phyloP scores from a whole-genome alignment of 1,140 invertebrate species.

The Thaumetopoea pityocampa region DNA sequence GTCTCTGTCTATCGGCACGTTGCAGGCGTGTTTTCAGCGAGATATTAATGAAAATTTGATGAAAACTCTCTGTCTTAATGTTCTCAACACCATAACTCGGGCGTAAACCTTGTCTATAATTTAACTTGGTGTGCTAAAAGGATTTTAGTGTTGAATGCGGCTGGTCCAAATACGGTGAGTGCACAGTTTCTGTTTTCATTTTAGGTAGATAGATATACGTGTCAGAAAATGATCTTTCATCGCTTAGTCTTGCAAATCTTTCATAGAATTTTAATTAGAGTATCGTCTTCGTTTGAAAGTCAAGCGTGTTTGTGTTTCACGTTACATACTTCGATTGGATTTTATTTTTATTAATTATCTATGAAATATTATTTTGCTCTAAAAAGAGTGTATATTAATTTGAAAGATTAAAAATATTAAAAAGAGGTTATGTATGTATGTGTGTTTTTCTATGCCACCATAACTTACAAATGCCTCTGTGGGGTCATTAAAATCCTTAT shows the following conservation, averaged over 20 bases:
- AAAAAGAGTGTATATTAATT: too few relatives aligned
- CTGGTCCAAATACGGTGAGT: slow-evolving; percentile 45
- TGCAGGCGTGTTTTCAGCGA: slow-evolving; percentile 52
- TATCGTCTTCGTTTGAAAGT: too few relatives aligned
- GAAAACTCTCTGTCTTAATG: slow-evolving; percentile 45
- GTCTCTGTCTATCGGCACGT: slow-evolving; percentile 26
- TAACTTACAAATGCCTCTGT: too few relatives aligned
- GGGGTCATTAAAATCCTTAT: too few relatives aligned
- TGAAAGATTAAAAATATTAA: too few relatives aligned
- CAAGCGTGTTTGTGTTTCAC: too few relatives aligned
- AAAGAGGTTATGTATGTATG: too few relatives aligned
- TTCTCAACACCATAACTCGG: slow-evolving; percentile 24
- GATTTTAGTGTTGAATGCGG: slow-evolving; percentile 36
- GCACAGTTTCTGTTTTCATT: slow-evolving; percentile 32
- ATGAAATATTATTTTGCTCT: too few relatives aligned
- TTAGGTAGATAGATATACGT: slow-evolving; percentile 45
- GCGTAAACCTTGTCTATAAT: slow-evolving; percentile 43
- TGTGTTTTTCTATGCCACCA: too few relatives aligned
- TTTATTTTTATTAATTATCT: too few relatives aligned
- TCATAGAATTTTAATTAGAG: too few relatives aligned
- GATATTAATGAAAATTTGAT: slow-evolving; percentile 62
- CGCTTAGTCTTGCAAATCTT: slow-evolving; percentile 4
- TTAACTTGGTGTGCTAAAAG: slow-evolving; percentile 37
- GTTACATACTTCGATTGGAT: too few relatives aligned
- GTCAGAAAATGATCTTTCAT: slow-evolving; percentile 27